Evolutionary conservation across 2,888 invertebrate species (phyloP).

Genomic region (Dolichomitus sp.): DNA sequence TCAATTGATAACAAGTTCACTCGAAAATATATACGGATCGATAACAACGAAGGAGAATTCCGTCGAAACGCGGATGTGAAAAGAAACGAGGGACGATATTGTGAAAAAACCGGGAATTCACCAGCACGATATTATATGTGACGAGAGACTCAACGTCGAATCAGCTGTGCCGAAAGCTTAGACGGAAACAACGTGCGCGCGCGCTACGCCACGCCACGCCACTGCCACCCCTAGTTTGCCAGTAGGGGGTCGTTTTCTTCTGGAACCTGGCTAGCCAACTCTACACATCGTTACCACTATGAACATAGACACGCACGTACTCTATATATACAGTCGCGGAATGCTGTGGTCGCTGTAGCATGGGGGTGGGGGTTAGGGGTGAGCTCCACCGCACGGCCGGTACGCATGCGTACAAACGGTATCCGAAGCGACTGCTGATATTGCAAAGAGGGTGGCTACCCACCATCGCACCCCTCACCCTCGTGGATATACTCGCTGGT

Average conservation of each 20-base stretch:
- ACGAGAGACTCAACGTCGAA: slow-evolving; percentile 59
- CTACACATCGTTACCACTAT: neutral
- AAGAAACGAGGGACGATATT: slow-evolving; percentile 14
- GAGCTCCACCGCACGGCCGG: slow-evolving; percentile 41
- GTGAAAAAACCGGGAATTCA: slow-evolving; percentile 49
- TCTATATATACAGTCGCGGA: slow-evolving; percentile 26
- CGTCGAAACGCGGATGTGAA: slow-evolving; percentile 18
- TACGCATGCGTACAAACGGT: slow-evolving; percentile 59
- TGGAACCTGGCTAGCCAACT: slow-evolving; percentile 38
- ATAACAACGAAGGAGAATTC: neutral
- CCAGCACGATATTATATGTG: slow-evolving; percentile 58
- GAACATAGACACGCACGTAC: slow-evolving; percentile 33
- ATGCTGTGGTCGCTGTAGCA: neutral
- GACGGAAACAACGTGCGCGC: slow-evolving; percentile 71
- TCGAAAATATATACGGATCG: neutral
- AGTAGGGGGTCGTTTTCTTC: slow-evolving; percentile 38
- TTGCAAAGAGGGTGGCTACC: slow-evolving; percentile 28
- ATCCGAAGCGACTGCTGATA: slow-evolving; percentile 29
- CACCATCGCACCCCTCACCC: slow-evolving; percentile 14
- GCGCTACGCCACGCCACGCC: slow-evolving; percentile 60
- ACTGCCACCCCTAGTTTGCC: slow-evolving; percentile 31
- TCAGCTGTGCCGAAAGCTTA: slow-evolving; percentile 68
- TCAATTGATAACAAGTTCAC: neutral
- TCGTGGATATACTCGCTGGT: too few species aligned
- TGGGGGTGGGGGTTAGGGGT: neutral